A percentile compares a stretch with the other conserved stretches of the same genome.
Conservation (phyloP, 2,888 invertebrate genomes). For the Lithophane semibrunnea region DNA sequence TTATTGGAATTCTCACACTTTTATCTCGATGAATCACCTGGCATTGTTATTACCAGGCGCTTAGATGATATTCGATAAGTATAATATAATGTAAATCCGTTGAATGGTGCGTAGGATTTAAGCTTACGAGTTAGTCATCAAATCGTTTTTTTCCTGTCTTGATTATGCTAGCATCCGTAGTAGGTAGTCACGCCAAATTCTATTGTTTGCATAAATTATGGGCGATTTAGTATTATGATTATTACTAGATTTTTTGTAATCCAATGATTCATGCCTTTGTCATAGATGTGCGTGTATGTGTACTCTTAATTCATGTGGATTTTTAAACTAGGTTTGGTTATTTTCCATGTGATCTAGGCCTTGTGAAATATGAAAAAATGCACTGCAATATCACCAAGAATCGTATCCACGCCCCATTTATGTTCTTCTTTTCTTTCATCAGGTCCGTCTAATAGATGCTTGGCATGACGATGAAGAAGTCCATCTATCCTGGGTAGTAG, state of each 20-base stretch:
- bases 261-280: constrained; percentile 29
- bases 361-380: background rate
- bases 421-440: constrained; percentile 1
- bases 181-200: constrained; percentile 36
- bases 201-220: constrained; percentile 36
- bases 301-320: background rate
- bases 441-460: constrained; percentile 84
- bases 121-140: constrained; percentile 46
- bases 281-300: background rate
- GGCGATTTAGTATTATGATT: constrained; percentile 6
- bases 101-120: constrained; percentile 42
- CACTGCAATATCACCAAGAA: background rate
- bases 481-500: constrained; percentile 84
- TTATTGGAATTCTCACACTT: constrained; percentile 38
- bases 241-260: constrained; percentile 4
- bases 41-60: constrained; percentile 9
- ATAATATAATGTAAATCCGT: constrained; percentile 7
- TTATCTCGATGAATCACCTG: constrained; percentile 28
- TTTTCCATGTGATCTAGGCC: background rate
- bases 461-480: constrained; percentile 86
- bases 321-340: background rate
- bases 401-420: background rate
- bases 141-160: background rate
- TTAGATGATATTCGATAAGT: constrained; percentile 7
- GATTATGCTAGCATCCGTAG: constrained; percentile 21